Conservation (phyloP, 1,140 invertebrate species). For the Ostrea denselamellosa region DNA sequence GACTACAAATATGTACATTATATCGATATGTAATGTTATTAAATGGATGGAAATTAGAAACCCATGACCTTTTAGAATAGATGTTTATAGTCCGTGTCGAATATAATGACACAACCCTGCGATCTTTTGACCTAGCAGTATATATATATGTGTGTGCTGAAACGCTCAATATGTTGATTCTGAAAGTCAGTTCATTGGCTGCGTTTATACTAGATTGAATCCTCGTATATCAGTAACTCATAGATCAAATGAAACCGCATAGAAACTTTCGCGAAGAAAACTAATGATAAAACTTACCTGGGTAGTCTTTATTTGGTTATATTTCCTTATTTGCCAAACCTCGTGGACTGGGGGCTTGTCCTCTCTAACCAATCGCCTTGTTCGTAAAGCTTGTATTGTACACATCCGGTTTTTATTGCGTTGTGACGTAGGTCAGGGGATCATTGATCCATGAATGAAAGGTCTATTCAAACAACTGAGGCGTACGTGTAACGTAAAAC, state of each 20-base stretch:
- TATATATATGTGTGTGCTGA: no score
- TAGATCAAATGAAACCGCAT: background rate
- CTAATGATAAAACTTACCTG: constrained; percentile 24
- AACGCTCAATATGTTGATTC: background rate
- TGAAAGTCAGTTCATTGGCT: background rate
- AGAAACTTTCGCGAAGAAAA: background rate
- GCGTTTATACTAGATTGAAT: background rate
- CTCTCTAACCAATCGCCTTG: constrained; percentile 24
- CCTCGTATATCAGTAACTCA: background rate
- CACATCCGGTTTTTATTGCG: constrained; percentile 6
- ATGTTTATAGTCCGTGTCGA: no score
- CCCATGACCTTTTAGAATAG: no score
- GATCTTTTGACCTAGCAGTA: background rate
- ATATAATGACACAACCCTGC: background rate
- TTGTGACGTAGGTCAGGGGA: background rate
- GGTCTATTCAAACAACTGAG: background rate
- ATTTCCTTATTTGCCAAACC: constrained; percentile 13
- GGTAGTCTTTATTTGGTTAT: constrained; percentile 27
- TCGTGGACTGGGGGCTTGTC: constrained; percentile 45
- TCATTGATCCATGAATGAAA: background rate
- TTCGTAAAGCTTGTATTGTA: background rate
- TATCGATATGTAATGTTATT: no score
- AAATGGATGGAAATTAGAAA: no score
- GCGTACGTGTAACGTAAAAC: no score
- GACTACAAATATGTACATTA: no score